phyloP scores from a whole-genome alignment of 2,113 vertebrate species.

The Glareola pratincola region DNA sequence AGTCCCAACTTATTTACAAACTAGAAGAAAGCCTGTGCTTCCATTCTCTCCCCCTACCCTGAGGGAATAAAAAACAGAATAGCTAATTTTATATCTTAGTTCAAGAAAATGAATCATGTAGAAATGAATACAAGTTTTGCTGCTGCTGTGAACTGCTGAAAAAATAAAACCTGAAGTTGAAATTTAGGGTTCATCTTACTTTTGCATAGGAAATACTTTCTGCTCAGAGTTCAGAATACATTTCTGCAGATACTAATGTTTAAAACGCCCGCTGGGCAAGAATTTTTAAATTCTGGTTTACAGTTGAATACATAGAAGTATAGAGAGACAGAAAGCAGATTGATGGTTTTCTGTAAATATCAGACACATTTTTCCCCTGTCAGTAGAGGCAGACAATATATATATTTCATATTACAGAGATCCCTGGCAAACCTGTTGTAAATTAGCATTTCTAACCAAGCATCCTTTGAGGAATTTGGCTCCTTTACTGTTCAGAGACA shows the following conservation, averaged over 20 bases:
- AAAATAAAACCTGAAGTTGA: neutral
- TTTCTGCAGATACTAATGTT: neutral
- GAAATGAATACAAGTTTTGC: neutral
- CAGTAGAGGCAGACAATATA: neutral
- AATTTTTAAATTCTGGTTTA: neutral
- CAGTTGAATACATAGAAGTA: neutral
- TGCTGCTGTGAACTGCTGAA: neutral
- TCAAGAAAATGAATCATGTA: neutral
- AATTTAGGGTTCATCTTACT: neutral
- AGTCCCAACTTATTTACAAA: neutral
- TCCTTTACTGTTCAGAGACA: neutral
- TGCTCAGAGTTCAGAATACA: neutral
- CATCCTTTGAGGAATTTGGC: neutral
- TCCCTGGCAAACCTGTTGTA: neutral
- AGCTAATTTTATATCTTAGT: neutral
- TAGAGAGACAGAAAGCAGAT: neutral
- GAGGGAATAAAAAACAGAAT: neutral
- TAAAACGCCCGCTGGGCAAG: neutral
- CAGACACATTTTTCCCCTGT: neutral
- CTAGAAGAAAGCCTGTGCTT: neutral
- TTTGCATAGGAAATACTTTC: neutral
- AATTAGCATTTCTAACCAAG: neutral
- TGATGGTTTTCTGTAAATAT: neutral
- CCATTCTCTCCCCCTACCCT: neutral
- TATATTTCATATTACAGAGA: neutral